Percentiles rank a stretch among this genome's conserved stretches.
Conservation (phyloP, 1,140 invertebrate species). For the Oncopeltus fasciatus region DNA sequence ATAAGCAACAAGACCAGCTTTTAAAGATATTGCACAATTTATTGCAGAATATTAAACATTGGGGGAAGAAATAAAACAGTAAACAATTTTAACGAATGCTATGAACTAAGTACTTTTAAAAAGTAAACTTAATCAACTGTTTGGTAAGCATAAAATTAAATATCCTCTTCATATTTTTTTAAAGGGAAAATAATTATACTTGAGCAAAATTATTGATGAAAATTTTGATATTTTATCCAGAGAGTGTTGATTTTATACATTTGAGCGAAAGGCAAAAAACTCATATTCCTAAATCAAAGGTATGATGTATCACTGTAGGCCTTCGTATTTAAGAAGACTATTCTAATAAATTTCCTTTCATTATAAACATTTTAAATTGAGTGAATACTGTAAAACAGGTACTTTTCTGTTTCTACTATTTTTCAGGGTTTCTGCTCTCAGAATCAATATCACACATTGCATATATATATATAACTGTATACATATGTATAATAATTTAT, state of each 20-base stretch:
- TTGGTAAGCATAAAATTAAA: background rate
- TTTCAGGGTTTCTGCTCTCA: conserved; percentile 2
- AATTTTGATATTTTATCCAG: conserved; percentile 5
- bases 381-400: conserved; percentile 22
- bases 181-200: background rate
- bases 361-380: conserved; percentile 21
- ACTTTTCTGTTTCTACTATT: too few species aligned
- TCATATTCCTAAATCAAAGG: conserved; percentile 12
- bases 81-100: background rate
- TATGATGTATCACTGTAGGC: conserved; percentile 17
- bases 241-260: conserved; percentile 9
- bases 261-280: conserved; percentile 16
- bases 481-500: background rate
- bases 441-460: conserved; percentile 15
- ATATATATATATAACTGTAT: background rate
- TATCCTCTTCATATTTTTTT: background rate
- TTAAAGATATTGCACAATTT: conserved; percentile 16
- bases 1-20: background rate
- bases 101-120: conserved; percentile 10
- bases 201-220: conserved; percentile 17
- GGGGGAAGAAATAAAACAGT: background rate
- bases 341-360: conserved; percentile 16
- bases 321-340: conserved; percentile 18
- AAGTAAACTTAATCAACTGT: background rate
- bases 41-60: conserved; percentile 11